A percentile compares a stretch with the other conserved stretches of the same genome.
These are phyloP conservation scores for Scotopteryx bipunctaria DNA, from an alignment of 2,888 invertebrate species.

Conservation along the genomic window DNA sequence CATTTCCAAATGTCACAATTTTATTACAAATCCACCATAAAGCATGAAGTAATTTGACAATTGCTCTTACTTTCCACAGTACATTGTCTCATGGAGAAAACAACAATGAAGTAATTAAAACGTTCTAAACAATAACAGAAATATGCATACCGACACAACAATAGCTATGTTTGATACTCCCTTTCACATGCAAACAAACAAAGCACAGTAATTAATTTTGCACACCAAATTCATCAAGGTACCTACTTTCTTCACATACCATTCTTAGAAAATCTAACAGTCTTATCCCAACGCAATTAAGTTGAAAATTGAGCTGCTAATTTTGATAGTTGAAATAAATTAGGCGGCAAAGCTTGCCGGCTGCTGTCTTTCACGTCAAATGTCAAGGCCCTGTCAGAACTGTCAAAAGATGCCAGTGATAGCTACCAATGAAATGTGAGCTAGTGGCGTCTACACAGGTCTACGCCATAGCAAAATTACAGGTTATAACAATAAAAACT, in stretches of 20 bases:
- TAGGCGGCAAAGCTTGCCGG: slow-evolving; percentile 43
- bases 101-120: slow-evolving; percentile 37
- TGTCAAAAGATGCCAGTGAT: slow-evolving; percentile 42
- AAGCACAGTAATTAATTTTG: slow-evolving; percentile 42
- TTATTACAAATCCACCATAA: not conserved
- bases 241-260: slow-evolving; percentile 31
- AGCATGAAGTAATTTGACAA: slow-evolving; percentile 17
- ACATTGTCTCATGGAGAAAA: slow-evolving; percentile 30
- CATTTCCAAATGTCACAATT: slow-evolving; percentile 6
- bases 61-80: slow-evolving; percentile 25
- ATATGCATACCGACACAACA: slow-evolving; percentile 35
- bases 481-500: not conserved
- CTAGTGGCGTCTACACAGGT: slow-evolving; percentile 30
- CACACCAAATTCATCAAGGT: slow-evolving; percentile 36
- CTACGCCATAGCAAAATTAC: slow-evolving; percentile 27
- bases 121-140: slow-evolving; percentile 34
- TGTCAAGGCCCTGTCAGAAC: slow-evolving; percentile 43
- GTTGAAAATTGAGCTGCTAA: slow-evolving; percentile 21
- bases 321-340: slow-evolving; percentile 36
- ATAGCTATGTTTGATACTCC: slow-evolving; percentile 35
- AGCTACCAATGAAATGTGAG: slow-evolving; percentile 28
- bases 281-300: slow-evolving; percentile 29
- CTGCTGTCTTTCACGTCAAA: slow-evolving; percentile 42
- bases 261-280: not conserved
- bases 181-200: slow-evolving; percentile 41